Conservation (phyloP, 2,113 vertebrate species). For the Lanius collurio region DNA sequence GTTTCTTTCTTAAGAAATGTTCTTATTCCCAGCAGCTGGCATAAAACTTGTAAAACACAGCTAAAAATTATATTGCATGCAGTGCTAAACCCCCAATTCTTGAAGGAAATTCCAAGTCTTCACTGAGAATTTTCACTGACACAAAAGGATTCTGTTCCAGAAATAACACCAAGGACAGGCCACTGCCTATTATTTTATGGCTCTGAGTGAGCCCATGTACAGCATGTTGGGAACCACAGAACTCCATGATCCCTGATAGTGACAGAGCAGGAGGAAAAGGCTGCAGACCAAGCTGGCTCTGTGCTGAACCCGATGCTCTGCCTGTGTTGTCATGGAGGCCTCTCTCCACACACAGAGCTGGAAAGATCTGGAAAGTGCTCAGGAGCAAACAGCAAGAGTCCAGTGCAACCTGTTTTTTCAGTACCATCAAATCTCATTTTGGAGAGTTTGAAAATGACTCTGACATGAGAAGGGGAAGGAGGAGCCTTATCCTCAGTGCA, state of each 20-base stretch:
- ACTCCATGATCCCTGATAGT: neutral
- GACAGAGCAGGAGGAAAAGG: neutral
- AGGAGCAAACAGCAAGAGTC: neutral
- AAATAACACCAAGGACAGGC: neutral
- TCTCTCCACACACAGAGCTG: neutral
- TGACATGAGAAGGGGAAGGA: neutral
- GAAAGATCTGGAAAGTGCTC: neutral
- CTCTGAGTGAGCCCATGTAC: neutral
- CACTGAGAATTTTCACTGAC: neutral
- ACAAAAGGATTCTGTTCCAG: neutral
- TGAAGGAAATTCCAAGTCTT: neutral
- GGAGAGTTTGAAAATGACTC: neutral
- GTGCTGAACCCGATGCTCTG: neutral
- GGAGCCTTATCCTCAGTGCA: neutral
- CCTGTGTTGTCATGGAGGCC: neutral
- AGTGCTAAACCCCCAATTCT: neutral
- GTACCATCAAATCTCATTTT: accelerated
- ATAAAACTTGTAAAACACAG: neutral
- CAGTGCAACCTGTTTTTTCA: accelerated
- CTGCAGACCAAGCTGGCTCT: neutral
- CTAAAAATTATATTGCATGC: neutral
- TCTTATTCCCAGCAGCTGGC: neutral
- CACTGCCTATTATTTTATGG: neutral
- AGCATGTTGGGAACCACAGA: neutral
- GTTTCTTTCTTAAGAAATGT: neutral